Percentiles rank a stretch among this genome's conserved stretches.
Conservation (phyloP, 2,113 vertebrate species). For the Rhea americana region DNA sequence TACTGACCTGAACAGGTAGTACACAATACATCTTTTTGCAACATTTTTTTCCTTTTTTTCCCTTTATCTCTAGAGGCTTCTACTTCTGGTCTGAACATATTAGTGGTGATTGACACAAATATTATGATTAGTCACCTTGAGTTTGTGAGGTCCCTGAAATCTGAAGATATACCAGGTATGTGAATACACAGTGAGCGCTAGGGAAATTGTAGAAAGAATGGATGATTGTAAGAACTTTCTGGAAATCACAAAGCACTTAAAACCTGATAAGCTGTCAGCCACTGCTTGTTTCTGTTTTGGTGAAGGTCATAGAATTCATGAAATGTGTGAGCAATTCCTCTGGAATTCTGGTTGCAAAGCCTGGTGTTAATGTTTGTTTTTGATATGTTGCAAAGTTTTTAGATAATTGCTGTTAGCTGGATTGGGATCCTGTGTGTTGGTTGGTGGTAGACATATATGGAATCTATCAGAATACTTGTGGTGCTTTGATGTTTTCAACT, state of each 20-base stretch:
- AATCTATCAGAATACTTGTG: neutral
- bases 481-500: neutral
- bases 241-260: neutral
- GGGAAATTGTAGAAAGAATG: neutral
- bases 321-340: neutral
- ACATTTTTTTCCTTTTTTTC: neutral
- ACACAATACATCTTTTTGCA: neutral
- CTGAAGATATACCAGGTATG: constrained; percentile 85
- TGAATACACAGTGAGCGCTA: neutral
- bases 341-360: neutral
- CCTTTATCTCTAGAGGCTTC: constrained; percentile 59
- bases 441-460: neutral
- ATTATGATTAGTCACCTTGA: constrained; percentile 92
- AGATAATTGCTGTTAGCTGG: neutral
- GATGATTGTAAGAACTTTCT: neutral
- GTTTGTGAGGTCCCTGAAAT: constrained; percentile 84
- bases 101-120: constrained; percentile 93
- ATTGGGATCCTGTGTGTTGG: accelerated
- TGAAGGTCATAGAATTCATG: neutral
- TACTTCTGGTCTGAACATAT: constrained; percentile 73
- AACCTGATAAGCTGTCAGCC: neutral
- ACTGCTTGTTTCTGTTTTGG: neutral
- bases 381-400: neutral
- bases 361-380: neutral
- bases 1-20: neutral